phyloP scores from a whole-genome alignment of 2,797 vertebrate species.

The Pipistrellus pygmaeus region DNA sequence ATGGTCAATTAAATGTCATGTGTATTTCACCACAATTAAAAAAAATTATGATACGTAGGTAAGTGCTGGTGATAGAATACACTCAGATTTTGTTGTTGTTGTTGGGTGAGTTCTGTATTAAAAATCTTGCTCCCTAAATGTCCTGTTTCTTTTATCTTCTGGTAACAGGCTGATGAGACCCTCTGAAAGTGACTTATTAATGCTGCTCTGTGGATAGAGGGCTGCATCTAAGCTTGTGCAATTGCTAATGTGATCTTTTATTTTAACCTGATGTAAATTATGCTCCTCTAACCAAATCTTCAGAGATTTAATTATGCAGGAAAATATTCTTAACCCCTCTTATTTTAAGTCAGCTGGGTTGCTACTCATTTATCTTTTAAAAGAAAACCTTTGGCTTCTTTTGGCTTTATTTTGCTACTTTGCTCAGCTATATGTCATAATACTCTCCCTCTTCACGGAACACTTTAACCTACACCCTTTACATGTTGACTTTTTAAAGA shows the following conservation, averaged over 20 bases:
- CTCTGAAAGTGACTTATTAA: constrained; percentile 62
- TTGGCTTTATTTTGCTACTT: constrained; percentile 70
- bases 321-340: constrained; percentile 78
- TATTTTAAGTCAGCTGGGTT: constrained; percentile 73
- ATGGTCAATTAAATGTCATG: neutral
- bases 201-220: constrained; percentile 44
- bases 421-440: neutral
- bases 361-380: constrained; percentile 71
- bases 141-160: constrained; percentile 16
- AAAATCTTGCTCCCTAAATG: neutral
- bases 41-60: neutral
- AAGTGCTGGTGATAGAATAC: constrained; percentile 1
- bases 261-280: constrained; percentile 74
- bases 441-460: constrained; percentile 60
- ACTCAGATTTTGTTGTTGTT: neutral
- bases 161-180: constrained; percentile 2
- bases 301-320: constrained; percentile 80
- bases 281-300: constrained; percentile 72
- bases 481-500: constrained; percentile 62
- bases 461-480: constrained; percentile 70
- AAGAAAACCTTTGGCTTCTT: constrained; percentile 73
- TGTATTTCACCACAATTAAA: neutral
- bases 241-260: constrained; percentile 66
- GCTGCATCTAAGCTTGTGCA: neutral
- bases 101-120: neutral